Percentiles rank a stretch among this genome's conserved stretches.
Evolutionary conservation across 64 coral and sea anemone species (phyloP).

Genomic region (Trachythela sp.): DNA sequence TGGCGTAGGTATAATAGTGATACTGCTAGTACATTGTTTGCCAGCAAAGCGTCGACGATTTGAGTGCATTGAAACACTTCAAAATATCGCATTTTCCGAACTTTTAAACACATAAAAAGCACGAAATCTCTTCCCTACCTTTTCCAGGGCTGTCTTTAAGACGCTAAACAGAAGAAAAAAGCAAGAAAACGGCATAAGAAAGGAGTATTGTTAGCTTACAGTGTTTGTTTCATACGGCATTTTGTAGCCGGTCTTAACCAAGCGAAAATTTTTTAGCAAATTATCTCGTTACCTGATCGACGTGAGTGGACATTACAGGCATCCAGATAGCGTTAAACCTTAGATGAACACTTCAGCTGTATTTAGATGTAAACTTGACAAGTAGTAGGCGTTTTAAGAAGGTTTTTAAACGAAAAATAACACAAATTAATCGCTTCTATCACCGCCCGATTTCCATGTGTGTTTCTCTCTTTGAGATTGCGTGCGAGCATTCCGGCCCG

Average conservation of each 20-base stretch:
- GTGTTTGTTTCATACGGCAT: neutral
- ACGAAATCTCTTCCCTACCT: neutral
- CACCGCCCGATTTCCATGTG: slow-evolving; percentile 15
- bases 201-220: neutral
- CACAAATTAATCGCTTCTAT: neutral
- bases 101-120: neutral
- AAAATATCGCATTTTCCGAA: neutral
- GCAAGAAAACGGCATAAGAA: neutral
- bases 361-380: neutral
- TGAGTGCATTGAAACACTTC: neutral
- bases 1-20: neutral
- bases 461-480: slow-evolving; percentile 1
- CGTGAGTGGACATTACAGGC: slow-evolving; percentile 14
- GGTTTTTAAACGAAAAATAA: neutral
- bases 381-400: neutral
- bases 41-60: neutral
- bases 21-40: neutral
- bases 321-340: neutral
- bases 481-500: neutral
- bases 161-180: neutral
- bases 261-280: neutral
- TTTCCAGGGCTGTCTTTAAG: slow-evolving; percentile 10
- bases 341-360: neutral
- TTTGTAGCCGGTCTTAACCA: neutral
- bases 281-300: neutral